A percentile compares a stretch with the other conserved stretches of the same genome.
Conservation (phyloP, 1,140 invertebrate genomes). For the Nebria ingens region DNA sequence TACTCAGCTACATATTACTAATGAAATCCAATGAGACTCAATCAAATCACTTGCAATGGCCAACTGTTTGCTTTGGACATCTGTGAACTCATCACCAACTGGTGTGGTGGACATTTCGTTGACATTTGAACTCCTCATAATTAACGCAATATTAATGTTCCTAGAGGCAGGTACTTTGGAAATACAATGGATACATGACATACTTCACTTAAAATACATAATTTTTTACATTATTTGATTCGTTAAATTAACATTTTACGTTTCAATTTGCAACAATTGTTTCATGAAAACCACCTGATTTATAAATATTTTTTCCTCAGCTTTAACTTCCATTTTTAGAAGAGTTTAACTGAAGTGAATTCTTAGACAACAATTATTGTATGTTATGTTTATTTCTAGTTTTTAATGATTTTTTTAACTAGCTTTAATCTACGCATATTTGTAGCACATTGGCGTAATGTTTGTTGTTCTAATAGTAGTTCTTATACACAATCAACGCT, state of each 20-base stretch:
- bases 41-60: not conserved
- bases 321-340: too few relatives aligned
- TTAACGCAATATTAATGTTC: not conserved
- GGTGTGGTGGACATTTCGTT: slow-evolving; percentile 3
- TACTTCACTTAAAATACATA: too few relatives aligned
- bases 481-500: too few relatives aligned
- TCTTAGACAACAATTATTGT: too few relatives aligned
- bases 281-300: too few relatives aligned
- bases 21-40: not conserved
- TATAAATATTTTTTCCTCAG: too few relatives aligned
- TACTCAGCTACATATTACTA: not conserved
- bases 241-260: too few relatives aligned
- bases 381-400: too few relatives aligned
- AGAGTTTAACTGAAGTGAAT: too few relatives aligned
- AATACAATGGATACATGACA: too few relatives aligned
- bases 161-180: not conserved
- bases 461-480: not conserved
- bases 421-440: not conserved
- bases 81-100: not conserved
- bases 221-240: too few relatives aligned
- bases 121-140: not conserved
- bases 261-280: too few relatives aligned
- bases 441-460: not conserved
- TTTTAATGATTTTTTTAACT: not conserved
- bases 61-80: not conserved